Percentiles rank a stretch among this genome's conserved stretches.
Conservation (phyloP, 1,140 invertebrate genomes). For the Gyrodactylus salaris region DNA sequence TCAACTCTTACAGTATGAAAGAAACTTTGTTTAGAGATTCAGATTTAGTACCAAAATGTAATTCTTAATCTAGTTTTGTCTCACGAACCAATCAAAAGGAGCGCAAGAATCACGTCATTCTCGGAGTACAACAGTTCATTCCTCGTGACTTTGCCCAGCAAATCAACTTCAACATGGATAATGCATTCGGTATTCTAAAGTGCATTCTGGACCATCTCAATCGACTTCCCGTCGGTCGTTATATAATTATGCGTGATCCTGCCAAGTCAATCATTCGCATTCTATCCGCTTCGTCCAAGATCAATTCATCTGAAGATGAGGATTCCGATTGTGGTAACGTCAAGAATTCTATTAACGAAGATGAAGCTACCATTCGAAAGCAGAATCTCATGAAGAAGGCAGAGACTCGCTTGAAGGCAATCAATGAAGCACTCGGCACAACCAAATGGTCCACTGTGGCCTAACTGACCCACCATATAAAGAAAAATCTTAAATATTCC, state of each 20-base stretch:
- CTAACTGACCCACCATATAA: no score
- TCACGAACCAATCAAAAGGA: slow-evolving; percentile 62
- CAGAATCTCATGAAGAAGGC: neutral
- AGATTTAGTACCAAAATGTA: no score
- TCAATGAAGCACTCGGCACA: neutral
- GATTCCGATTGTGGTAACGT: neutral
- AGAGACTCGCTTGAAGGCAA: neutral
- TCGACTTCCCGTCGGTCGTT: slow-evolving; percentile 79
- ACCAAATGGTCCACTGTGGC: neutral
- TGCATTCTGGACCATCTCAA: slow-evolving; percentile 90
- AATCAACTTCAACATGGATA: slow-evolving; percentile 96
- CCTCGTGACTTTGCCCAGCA: slow-evolving; percentile 89
- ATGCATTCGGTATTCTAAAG: slow-evolving; percentile 87
- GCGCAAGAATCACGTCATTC: slow-evolving; percentile 71
- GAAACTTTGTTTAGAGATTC: no score
- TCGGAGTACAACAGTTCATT: slow-evolving; percentile 90
- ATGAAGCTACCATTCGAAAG: neutral
- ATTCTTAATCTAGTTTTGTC: slow-evolving; percentile 41
- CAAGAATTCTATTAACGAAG: neutral
- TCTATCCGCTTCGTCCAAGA: neutral
- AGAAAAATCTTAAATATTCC: no score
- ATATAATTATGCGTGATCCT: slow-evolving; percentile 94
- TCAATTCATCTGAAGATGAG: neutral
- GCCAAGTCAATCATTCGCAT: slow-evolving; percentile 32
- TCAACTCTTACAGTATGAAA: no score